Percentiles rank a stretch among this genome's conserved stretches.
Conservation (phyloP, 2,888 invertebrate genomes). For the Acronicta psi region DNA sequence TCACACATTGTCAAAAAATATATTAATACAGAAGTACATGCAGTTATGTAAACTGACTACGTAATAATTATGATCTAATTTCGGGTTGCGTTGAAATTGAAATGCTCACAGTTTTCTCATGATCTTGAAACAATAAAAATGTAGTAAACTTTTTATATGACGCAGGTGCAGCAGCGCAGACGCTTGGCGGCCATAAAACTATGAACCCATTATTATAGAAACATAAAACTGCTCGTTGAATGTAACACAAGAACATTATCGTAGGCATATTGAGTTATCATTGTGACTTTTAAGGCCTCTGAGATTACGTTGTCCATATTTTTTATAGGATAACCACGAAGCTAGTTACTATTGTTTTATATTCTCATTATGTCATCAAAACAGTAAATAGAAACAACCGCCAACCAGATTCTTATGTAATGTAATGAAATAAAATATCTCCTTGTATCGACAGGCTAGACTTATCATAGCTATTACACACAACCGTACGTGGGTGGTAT, state of each 20-base stretch:
- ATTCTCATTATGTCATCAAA: constrained; percentile 35
- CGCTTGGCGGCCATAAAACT: constrained; percentile 33
- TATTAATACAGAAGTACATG: constrained; percentile 20
- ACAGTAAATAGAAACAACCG: constrained; percentile 27
- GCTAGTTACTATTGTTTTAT: constrained; percentile 17
- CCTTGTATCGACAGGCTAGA: constrained; percentile 26
- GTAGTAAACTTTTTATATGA: constrained; percentile 17
- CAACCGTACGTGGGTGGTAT: constrained; percentile 31
- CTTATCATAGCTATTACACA: constrained; percentile 36
- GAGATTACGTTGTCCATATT: constrained; percentile 25
- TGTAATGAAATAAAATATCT: constrained; percentile 33
- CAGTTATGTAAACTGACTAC: constrained; percentile 38
- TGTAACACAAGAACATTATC: constrained; percentile 34
- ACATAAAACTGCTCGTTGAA: constrained; percentile 43
- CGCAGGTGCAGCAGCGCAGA: constrained; percentile 20
- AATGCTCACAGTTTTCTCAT: constrained; percentile 43
- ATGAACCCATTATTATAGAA: constrained; percentile 36
- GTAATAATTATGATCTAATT: constrained; percentile 54
- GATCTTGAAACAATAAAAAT: constrained; percentile 49
- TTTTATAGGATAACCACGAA: constrained; percentile 30
- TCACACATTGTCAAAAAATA: constrained; percentile 9
- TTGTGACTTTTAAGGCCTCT: constrained; percentile 25
- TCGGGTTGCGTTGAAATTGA: constrained; percentile 23
- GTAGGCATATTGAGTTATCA: constrained; percentile 31
- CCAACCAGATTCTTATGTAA: constrained; percentile 31